Conservation (phyloP, 1,140 invertebrate genomes). For the Periplaneta americana region DNA sequence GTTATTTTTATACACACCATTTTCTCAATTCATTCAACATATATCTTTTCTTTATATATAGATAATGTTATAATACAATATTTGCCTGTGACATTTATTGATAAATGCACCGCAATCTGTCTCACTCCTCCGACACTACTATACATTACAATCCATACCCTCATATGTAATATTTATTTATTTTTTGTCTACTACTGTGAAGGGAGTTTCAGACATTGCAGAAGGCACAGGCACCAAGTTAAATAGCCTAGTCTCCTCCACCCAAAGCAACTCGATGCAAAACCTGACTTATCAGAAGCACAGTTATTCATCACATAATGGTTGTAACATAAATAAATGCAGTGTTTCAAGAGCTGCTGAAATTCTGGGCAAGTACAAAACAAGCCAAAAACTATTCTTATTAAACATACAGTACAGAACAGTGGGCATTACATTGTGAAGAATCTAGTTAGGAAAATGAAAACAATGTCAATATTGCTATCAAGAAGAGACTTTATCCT, state of each 20-base stretch:
- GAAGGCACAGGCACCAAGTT: neutral
- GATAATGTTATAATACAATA: neutral
- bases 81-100: neutral
- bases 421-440: neutral
- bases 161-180: neutral
- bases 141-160: neutral
- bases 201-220: neutral
- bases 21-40: neutral
- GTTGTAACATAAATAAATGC: neutral
- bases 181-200: neutral
- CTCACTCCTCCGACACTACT: neutral
- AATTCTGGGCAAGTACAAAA: neutral
- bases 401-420: neutral
- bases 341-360: neutral
- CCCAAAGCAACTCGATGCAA: neutral
- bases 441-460: neutral
- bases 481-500: neutral
- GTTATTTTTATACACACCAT: conserved; percentile 2
- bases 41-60: conserved; percentile 3
- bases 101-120: too few species aligned
- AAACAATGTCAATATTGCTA: neutral
- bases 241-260: neutral
- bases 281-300: neutral
- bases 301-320: neutral
- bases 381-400: neutral